Evolutionary conservation across 2,888 invertebrate species (phyloP).

Genomic region (Cabera pusaria): DNA sequence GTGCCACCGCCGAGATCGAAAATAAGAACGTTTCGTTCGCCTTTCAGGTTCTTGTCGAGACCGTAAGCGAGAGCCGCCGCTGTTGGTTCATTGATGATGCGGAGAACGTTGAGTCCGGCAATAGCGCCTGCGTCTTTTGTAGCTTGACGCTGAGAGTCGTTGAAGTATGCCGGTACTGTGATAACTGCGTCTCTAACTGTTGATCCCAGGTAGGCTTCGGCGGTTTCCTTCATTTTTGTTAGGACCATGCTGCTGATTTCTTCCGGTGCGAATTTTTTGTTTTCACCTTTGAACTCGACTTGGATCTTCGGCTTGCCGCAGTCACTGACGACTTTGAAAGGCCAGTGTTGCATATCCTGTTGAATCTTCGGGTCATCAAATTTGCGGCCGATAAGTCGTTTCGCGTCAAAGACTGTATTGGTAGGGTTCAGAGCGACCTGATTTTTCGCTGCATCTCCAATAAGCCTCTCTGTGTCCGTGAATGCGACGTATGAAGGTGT

Average conservation of each 20-base stretch:
- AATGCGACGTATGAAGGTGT: conserved; percentile 95
- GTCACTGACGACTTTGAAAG: conserved; percentile 88
- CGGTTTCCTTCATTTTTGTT: conserved; percentile 84
- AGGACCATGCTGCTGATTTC: conserved; percentile 88
- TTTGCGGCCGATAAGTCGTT: conserved; percentile 91
- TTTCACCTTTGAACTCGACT: conserved; percentile 86
- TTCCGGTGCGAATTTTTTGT: conserved; percentile 86
- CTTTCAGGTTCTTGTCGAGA: conserved; percentile 85
- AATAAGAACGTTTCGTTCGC: conserved; percentile 85
- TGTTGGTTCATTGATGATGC: conserved; percentile 93
- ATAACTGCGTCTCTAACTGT: conserved; percentile 88
- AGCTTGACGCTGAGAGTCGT: conserved; percentile 89
- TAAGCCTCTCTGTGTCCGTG: conserved; percentile 91
- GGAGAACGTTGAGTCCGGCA: conserved; percentile 90
- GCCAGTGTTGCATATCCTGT: conserved; percentile 92
- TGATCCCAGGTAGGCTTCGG: conserved; percentile 87
- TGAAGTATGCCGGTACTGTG: conserved; percentile 92
- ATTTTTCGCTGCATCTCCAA: conserved; percentile 94
- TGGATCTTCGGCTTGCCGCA: conserved; percentile 87
- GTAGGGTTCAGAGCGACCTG: conserved; percentile 90
- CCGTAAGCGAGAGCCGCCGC: conserved; percentile 90
- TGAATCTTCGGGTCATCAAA: conserved; percentile 90
- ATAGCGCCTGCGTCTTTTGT: conserved; percentile 93
- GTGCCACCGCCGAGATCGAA: conserved; percentile 87
- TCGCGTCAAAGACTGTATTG: conserved; percentile 89